Evolutionary conservation across 92 coral and sea anemone genomes (phyloP), one percentile per base, ranked within the genome.

Genomic region (Hydrozoanthus gracilis): DNA sequence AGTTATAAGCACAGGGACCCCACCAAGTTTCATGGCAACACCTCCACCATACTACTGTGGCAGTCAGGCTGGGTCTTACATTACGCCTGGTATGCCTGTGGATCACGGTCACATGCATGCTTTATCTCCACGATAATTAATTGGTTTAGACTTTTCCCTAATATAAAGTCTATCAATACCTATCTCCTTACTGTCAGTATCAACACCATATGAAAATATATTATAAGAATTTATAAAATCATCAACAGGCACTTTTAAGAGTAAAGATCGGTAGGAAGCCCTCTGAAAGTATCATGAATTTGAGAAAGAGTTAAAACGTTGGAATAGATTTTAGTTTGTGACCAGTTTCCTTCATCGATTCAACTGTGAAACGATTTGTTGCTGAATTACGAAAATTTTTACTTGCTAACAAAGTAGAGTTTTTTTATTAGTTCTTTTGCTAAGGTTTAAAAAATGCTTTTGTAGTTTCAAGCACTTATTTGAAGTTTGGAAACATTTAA

Each of bases 31-130:
- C 88, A 92, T 96, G 73, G 97, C 98, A 13, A 94, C 99, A 56
- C 96, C 98, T 48, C 98, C 98, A 56, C 95, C 98, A 56, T 94
- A 95, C 78, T 97, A 95, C 66, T 97, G 99, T 72, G 89, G 98
- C 44, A 91, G 95, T 80, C 90, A 98, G 67, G 91, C 95, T 60
- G 98, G 96, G 16, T 92, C 99, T 39, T 97, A 97, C 58, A 97
- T 97, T 96, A 89, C 92, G 35, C 83, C 87, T 35, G 84, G 89
- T 51, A 89, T 89, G 92, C 93, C 95, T 12, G 69, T 96, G 87
- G 98, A 95, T 44, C 98, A 95, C 73, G 91, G 91, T 71, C 93
- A 91, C 56, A 88, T 95, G 98, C 98, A 92, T 67, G 78, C 98
- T 7, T 91, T 95, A 92, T 87, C 98, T 20, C 98, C 98, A 62